Evolutionary conservation across 1,140 invertebrate genomes (phyloP), one percentile per base, ranked within the genome.

Genomic region (Riptortus pedestris): DNA sequence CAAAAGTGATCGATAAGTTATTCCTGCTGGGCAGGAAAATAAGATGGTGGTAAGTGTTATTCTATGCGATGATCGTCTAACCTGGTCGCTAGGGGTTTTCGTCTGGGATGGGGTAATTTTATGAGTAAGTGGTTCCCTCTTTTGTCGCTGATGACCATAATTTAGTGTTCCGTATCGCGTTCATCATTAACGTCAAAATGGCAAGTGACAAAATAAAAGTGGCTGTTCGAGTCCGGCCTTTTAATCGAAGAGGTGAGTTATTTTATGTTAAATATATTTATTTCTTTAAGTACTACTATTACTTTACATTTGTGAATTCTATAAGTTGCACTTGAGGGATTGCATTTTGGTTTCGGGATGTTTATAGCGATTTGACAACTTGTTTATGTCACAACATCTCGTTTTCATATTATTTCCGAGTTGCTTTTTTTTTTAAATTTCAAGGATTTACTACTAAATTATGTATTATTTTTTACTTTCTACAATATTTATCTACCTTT

Each of bases 181-280:
- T 5, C 16, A 20, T 51, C 7, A 9, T 51, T 20, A 20, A 57
- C 52, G 57, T 7, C 20, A 68, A 63, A 75, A 89, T 89, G 86
- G 82, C 86, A 73, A 85, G 85, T 78, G 86, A 88, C 84, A 96
- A 96, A 84, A 93, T 97, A 73, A 93, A 93, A 83, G 93, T 97
- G 69, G 93, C 92, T 71, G 91, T 97, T 70, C 83, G 93, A 75
- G 91, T 97, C 73, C 85, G 93, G 76, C 93, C 93, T 73, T 91
- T 96, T 78, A 96, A 93, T 82, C 85, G 91, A 71, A 82, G 93
- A 86, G 93, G 93, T 95, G 82, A 81, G 63, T 64, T 62, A 14
- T 22, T 65, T 38, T 38, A 5, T 38, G 14, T n/a, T n/a, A n/a
- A n/a, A n/a, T n/a, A n/a, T n/a, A n/a, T n/a, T n/a, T n/a, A n/a